phyloP scores from a whole-genome alignment of 2,888 invertebrate species.

The Achlya flavicornis region DNA sequence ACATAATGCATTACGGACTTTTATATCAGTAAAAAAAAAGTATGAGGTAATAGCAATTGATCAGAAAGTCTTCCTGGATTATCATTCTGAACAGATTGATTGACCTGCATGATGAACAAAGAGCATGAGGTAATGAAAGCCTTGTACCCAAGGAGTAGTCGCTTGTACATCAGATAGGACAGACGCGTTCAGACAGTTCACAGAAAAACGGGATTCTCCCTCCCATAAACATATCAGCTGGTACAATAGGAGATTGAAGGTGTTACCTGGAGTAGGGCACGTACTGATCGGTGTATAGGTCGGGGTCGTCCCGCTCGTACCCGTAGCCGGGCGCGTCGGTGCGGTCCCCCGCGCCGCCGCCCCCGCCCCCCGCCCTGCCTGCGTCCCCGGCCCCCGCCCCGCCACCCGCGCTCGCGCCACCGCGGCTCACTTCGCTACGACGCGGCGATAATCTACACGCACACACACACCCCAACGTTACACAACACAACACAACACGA shows the following conservation, averaged over 20 bases:
- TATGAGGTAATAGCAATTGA: no score
- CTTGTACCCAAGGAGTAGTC: background rate
- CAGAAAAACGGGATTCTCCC: no score
- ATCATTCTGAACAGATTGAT: no score
- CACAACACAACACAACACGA: slow-evolving; percentile 32
- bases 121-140: background rate
- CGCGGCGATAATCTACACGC: slow-evolving; percentile 64
- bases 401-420: slow-evolving; percentile 28
- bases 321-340: slow-evolving; percentile 32
- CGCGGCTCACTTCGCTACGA: slow-evolving; percentile 49
- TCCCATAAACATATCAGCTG: no score
- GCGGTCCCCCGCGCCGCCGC: slow-evolving; percentile 24
- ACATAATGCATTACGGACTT: no score
- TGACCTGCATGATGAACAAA: no score
- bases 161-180: no score
- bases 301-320: slow-evolving; percentile 71
- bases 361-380: slow-evolving; percentile 23
- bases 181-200: no score
- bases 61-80: no score
- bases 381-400: slow-evolving; percentile 26
- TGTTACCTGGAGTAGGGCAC: slow-evolving; percentile 66
- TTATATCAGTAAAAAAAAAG: no score
- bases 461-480: no score
- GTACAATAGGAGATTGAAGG: no score
- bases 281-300: slow-evolving; percentile 74